Evolutionary conservation across 2,797 vertebrate genomes (phyloP).

Genomic region (Takifugu rubripes): DNA sequence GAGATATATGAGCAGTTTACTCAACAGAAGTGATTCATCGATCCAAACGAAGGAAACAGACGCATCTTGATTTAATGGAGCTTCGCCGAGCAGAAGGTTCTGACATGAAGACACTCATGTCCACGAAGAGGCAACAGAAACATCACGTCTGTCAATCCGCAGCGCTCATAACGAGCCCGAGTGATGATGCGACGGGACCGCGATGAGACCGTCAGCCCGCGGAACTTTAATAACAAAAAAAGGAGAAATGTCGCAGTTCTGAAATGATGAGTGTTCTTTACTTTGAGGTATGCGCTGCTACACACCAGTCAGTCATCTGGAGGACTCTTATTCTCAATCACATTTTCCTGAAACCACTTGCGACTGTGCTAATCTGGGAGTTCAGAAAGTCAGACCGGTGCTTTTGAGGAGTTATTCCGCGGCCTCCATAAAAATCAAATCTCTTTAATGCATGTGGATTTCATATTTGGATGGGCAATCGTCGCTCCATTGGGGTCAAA

Average conservation of each 20-base stretch:
- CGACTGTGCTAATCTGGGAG: conserved; percentile 20
- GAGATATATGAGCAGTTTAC: not conserved
- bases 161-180: not conserved
- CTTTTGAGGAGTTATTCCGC: conserved; percentile 19
- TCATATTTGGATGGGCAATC: conserved; percentile 46
- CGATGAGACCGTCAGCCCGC: not conserved
- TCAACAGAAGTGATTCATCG: not conserved
- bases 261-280: not conserved
- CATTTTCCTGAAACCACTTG: conserved; percentile 19
- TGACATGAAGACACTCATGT: not conserved
- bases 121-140: not conserved
- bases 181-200: not conserved
- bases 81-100: not conserved
- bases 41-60: not conserved
- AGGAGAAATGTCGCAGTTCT: not conserved
- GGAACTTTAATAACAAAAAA: not conserved
- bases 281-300: not conserved
- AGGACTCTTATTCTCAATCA: conserved; percentile 28
- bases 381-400: conserved; percentile 21
- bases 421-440: conserved; percentile 8
- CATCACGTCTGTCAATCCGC: not conserved
- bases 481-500: conserved; percentile 46
- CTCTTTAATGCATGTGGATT: conserved; percentile 56
- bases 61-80: not conserved
- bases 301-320: not conserved